These are phyloP conservation scores for Mormyrus proboscirostris DNA, from an alignment of 2,797 vertebrate genomes.

Conservation along the genomic window DNA sequence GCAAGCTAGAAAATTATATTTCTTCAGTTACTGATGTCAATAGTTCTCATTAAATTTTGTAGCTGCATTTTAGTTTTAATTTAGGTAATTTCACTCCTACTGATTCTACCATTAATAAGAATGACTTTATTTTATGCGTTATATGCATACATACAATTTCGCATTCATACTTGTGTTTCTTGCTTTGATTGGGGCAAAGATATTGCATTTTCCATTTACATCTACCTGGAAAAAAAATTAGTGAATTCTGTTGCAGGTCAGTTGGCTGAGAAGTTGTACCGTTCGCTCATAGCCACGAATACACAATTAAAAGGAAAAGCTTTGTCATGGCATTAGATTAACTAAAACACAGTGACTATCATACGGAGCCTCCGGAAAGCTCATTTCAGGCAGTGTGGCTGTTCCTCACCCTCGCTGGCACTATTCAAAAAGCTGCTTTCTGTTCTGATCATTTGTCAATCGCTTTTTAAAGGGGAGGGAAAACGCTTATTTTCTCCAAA, in stretches of 20 bases:
- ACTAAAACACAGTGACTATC: not conserved
- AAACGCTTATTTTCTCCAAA: not conserved
- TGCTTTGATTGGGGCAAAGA: not conserved
- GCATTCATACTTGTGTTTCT: not conserved
- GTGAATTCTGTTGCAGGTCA: not conserved
- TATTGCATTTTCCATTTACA: not conserved
- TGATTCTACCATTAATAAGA: not conserved
- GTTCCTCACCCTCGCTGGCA: not conserved
- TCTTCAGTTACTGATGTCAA: not conserved
- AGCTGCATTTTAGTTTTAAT: not conserved
- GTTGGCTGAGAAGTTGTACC: not conserved
- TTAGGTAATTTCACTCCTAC: not conserved
- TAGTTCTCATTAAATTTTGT: not conserved
- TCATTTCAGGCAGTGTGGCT: not conserved
- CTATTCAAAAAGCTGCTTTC: not conserved
- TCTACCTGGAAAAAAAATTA: not conserved
- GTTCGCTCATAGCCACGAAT: not conserved
- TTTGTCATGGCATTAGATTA: not conserved
- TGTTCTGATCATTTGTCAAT: not conserved
- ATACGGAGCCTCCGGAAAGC: not conserved
- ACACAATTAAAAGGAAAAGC: not conserved
- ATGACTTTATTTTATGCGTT: not conserved
- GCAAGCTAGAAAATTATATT: not conserved
- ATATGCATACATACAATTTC: not conserved
- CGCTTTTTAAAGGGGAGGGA: not conserved